These are phyloP conservation scores for Chinchilla lanigera DNA, from an alignment of 2,113 vertebrate species.

Conservation along the genomic window DNA sequence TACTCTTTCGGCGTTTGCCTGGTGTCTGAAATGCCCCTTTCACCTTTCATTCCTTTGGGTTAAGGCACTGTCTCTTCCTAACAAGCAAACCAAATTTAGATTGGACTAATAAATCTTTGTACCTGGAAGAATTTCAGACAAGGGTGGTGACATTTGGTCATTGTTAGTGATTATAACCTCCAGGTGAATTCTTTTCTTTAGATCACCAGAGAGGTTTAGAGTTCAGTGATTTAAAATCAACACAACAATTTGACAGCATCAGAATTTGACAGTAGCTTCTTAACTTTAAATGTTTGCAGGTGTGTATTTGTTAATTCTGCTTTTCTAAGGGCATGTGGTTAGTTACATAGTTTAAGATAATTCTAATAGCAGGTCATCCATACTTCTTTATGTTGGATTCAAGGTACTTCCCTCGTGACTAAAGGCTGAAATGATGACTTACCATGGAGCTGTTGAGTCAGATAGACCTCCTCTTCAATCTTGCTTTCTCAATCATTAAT, in stretches of 20 bases:
- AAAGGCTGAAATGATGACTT: neutral
- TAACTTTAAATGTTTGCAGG: neutral
- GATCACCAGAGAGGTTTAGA: constrained; percentile 6
- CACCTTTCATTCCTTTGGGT: neutral
- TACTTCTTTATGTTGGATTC: neutral
- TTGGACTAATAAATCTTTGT: neutral
- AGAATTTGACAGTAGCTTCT: neutral
- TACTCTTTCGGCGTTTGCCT: neutral
- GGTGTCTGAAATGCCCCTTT: neutral
- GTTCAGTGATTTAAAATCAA: neutral
- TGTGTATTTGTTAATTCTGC: neutral
- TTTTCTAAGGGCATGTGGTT: no score
- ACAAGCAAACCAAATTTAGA: neutral
- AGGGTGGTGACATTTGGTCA: neutral
- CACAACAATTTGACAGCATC: neutral
- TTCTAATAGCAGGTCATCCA: neutral
- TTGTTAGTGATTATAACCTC: constrained; percentile 25
- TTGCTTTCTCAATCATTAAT: neutral
- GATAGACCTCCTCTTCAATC: neutral
- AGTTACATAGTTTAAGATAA: no score
- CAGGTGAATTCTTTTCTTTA: constrained; percentile 46
- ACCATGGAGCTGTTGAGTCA: neutral
- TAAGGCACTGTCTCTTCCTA: neutral
- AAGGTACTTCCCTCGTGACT: neutral
- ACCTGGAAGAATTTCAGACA: constrained; percentile 12